Percentiles rank a stretch among this genome's conserved stretches.
Evolutionary conservation across 2,113 vertebrate genomes (phyloP).

Genomic region (Nannobrachium achirus): DNA sequence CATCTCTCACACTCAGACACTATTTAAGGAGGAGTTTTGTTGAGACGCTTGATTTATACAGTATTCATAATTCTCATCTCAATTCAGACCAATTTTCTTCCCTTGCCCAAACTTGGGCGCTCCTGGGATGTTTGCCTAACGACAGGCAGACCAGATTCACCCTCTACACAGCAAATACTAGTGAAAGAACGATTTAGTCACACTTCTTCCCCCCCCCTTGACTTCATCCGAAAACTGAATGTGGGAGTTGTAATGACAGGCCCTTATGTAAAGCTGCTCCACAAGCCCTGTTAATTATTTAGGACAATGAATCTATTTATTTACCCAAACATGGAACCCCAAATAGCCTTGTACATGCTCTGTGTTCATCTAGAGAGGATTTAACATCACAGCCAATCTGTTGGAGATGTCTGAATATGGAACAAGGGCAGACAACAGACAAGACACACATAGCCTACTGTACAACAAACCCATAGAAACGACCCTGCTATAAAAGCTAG

Average conservation of each 20-base stretch:
- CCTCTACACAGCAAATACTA: constrained; percentile 25
- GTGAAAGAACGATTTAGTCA: constrained; percentile 23
- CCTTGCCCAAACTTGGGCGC: constrained; percentile 36
- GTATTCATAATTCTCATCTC: constrained; percentile 56
- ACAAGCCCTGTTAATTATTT: constrained; percentile 71
- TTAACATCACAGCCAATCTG: constrained; percentile 55
- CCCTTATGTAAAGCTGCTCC: constrained; percentile 69
- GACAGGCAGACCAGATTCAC: constrained; percentile 41
- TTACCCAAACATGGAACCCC: constrained; percentile 49
- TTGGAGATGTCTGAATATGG: constrained; percentile 47
- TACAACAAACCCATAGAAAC: constrained; percentile 18
- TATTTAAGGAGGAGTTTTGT: too few species aligned
- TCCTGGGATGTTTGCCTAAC: constrained; percentile 55
- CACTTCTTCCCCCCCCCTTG: constrained; percentile 21
- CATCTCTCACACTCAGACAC: too few species aligned
- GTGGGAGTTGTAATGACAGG: constrained; percentile 64
- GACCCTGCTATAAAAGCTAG: constrained; percentile 26
- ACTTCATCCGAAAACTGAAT: constrained; percentile 65
- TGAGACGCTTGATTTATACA: constrained; percentile 51
- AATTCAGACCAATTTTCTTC: constrained; percentile 31
- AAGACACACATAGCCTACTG: background rate
- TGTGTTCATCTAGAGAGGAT: constrained; percentile 59
- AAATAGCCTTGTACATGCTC: constrained; percentile 57
- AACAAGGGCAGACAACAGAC: constrained; percentile 35
- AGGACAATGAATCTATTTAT: constrained; percentile 54